phyloP scores from a whole-genome alignment of 2,888 invertebrate species.

The Ochropacha duplaris region DNA sequence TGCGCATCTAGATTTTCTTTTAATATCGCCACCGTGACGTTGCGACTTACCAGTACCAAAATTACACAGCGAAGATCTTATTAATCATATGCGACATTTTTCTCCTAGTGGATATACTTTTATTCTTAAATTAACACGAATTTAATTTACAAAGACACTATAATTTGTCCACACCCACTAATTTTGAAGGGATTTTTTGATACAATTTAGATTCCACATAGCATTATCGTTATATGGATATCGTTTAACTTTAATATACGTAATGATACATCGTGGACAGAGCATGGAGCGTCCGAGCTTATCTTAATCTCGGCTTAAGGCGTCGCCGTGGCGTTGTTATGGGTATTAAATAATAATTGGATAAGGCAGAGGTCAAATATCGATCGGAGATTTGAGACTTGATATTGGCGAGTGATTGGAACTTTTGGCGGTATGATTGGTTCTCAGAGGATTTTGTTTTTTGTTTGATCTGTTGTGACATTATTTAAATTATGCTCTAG shows the following conservation, averaged over 20 bases:
- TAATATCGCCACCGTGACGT: no score
- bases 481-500: no score
- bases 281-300: conserved; percentile 42
- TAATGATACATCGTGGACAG: conserved; percentile 74
- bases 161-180: conserved; percentile 59
- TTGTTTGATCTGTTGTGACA: not conserved
- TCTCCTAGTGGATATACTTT: no score
- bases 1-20: no score
- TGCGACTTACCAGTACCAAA: no score
- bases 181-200: conserved; percentile 50
- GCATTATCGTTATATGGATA: conserved; percentile 43
- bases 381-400: conserved; percentile 47
- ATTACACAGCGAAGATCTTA: no score
- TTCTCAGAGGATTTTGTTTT: not conserved
- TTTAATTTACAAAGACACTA: conserved; percentile 47
- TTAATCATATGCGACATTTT: no score
- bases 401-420: not conserved
- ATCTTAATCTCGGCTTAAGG: conserved; percentile 76
- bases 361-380: conserved; percentile 71
- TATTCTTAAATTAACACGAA: not conserved
- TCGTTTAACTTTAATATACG: conserved; percentile 60
- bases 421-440: not conserved
- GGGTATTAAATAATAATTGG: conserved; percentile 78
- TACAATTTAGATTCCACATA: conserved; percentile 72
- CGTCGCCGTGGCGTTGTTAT: conserved; percentile 65